Evolutionary conservation across 2,113 vertebrate species (phyloP), one percentile per base, ranked within the genome.

Genomic region (Burhinus bistriatus): DNA sequence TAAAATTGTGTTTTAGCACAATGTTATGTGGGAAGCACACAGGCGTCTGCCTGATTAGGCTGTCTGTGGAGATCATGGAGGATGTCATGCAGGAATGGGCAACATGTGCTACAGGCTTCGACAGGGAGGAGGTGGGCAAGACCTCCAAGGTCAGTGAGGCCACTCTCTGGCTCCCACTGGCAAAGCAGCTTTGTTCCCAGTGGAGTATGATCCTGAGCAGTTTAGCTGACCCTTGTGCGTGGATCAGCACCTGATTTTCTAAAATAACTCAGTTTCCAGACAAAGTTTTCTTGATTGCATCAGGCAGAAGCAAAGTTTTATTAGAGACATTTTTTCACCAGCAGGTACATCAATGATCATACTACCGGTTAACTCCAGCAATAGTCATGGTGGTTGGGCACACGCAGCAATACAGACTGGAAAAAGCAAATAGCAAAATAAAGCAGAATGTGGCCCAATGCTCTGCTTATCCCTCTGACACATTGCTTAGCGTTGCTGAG

Each of bases 251-350:
- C 20, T 15, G 61, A 2, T 32, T 66, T 65, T 64, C 6, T 36
- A 32, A 93, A 92, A 68, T 42, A 89, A 86, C 29, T 52, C 81
- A 27, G 9, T n/a, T 65, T 65, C 20, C 42, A 75, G 44, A 85
- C 91, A 84, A 70, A 16, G 22, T 25, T 65, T 70, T 93, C 92
- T 94, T 94, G 94, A 96, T 96, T 96, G 96, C 96, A 93, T 89
- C n/a, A 91, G 80, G 89, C 91, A 94, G 71, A 95, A 97, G 93
- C 83, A 81, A 70, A 89, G 89, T 72, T 97, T 97, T 97, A 97
- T 96, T 97, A 79, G 85, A 80, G 83, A 51, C 21, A 6, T 23
- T 25, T 83, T 79, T 82, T 71, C 51, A 78, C 42, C 30, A 58
- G 55, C 73, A 71, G 52, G 51, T 65, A 69, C 61, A 88, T 75